Evolutionary conservation across 2,113 vertebrate genomes (phyloP), one percentile per base, ranked within the genome.

Genomic region (Atrichornis clamosus): DNA sequence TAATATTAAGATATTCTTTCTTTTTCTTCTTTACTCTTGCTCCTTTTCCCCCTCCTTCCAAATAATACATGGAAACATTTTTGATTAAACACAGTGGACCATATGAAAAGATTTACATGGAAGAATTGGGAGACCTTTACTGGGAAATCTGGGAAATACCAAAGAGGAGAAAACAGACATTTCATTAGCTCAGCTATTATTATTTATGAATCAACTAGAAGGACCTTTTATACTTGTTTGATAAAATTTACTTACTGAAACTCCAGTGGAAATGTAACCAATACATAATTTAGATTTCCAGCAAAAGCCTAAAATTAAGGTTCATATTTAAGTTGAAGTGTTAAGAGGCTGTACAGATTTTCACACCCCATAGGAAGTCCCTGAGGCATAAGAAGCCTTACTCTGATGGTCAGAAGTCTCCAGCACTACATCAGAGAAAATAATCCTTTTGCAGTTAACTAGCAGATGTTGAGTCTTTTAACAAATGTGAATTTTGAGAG

Each of bases 231-330:
- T 81, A 56, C 35, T 63, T 76, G 37, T 55, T 77, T 81, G 80
- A 92, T 77, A 88, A 95, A 84, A 94, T 96, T 90, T 96, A 79
- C 82, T 85, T 76, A 87, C 53, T 46, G 67, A 88, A 96, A 84
- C 24, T 52, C 52, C 76, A 72, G 37, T 59, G 32, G 79, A 89
- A 95, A 89, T 55, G 37, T 74, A 91, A 63, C 35, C 13, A 55
- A 92, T 65, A 74, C 22, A 55, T 68, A 77, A 87, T 90, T 82
- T 50, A 90, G 44, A 77, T 92, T 83, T 86, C 50, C 67, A 93
- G 64, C 41, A 93, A 90, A 93, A 82, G 41, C 32, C 46, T 83
- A 62, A 94, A 90, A 88, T 80, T 46, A 89, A 94, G 64, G 74
- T 58, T 85, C 83, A 87, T 55, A 46, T 68, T 72, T 52, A 78